A percentile compares a stretch with the other conserved stretches of the same genome.
Conservation (phyloP, 2,888 invertebrate species). For the Tipula helvola region DNA sequence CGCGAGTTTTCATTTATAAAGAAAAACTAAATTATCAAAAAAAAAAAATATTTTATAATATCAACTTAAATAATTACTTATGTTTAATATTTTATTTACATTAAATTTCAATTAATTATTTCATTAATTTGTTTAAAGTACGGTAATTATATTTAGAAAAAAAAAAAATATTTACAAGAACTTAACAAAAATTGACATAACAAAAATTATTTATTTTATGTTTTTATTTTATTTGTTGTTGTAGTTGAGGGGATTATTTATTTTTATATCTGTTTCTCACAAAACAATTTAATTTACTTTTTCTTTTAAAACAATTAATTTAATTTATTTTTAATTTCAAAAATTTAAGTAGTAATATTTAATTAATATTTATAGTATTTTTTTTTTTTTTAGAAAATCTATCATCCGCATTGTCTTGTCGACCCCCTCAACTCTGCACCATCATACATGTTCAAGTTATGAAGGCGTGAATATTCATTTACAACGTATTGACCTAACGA, state of each 20-base stretch:
- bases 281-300: background rate
- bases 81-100: background rate
- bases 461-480: constrained; percentile 60
- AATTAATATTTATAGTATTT: background rate
- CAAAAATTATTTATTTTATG: background rate
- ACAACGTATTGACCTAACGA: constrained; percentile 53
- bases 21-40: background rate
- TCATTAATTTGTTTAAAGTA: background rate
- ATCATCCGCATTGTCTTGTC: constrained; percentile 72
- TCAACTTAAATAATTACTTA: background rate
- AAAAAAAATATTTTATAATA: constrained; percentile 4
- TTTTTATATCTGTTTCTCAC: background rate
- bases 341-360: background rate
- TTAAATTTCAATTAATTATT: background rate
- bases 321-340: background rate
- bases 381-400: constrained; percentile 30
- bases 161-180: background rate
- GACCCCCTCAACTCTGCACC: constrained; percentile 61
- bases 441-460: constrained; percentile 64
- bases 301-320: background rate
- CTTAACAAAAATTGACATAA: background rate
- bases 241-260: background rate
- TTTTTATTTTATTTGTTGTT: background rate
- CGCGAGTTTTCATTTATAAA: background rate
- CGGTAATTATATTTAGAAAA: background rate